These are phyloP conservation scores for Polypedilum vanderplanki DNA, from an alignment of 1,140 invertebrate species.

Conservation along the genomic window DNA sequence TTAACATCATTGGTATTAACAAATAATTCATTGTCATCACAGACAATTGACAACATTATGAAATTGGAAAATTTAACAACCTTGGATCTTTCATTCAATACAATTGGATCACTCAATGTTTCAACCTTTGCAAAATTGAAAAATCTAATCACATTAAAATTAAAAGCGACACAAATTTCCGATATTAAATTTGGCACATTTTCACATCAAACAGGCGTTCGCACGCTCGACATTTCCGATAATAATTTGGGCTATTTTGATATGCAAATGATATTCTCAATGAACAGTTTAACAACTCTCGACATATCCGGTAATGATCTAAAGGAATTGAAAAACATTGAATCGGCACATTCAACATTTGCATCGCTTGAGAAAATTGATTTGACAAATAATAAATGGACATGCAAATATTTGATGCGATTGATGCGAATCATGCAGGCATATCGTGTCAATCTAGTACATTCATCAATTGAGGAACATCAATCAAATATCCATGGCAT, in stretches of 20 bases:
- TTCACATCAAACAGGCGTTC: not conserved
- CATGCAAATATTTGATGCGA: not conserved
- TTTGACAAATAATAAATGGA: not conserved
- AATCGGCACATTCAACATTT: not conserved
- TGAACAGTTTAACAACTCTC: not conserved
- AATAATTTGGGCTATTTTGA: conserved; percentile 6
- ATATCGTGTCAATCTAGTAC: not conserved
- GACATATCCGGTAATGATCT: not conserved
- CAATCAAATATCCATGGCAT: not conserved
- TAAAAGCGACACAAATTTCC: not conserved
- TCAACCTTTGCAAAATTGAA: conserved; percentile 18
- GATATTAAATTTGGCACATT: not conserved
- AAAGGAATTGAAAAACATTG: not conserved
- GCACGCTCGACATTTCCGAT: not conserved
- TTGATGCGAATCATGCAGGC: not conserved
- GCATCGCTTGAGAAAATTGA: not conserved
- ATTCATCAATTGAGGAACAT: not conserved
- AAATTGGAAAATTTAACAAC: conserved; percentile 21
- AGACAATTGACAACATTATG: not conserved
- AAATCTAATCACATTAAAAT: not conserved
- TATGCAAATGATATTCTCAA: conserved; percentile 16
- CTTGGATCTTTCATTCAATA: not conserved
- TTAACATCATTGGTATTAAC: not conserved
- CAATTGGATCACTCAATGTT: not conserved
- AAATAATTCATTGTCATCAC: not conserved